phyloP scores from a whole-genome alignment of 2,797 vertebrate species.

The Antrozous pallidus region DNA sequence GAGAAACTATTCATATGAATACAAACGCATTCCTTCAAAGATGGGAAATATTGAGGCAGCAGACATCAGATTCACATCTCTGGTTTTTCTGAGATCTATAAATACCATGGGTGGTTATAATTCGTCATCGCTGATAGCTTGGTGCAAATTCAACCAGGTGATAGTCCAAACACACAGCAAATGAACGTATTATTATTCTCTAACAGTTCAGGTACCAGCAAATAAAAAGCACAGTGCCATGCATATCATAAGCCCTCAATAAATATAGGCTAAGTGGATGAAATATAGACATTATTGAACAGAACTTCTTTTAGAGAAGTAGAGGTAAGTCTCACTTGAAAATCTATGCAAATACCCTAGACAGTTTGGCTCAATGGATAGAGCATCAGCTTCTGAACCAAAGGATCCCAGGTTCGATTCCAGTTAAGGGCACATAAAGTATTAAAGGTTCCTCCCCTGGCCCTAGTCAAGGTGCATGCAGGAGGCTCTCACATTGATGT shows the following conservation, averaged over 20 bases:
- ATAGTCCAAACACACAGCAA: not conserved
- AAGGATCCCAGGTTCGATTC: no score
- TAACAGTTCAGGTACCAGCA: constrained; percentile 15
- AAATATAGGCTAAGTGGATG: constrained; percentile 19
- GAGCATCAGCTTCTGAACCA: no score
- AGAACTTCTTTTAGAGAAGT: not conserved
- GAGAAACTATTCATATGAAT: not conserved
- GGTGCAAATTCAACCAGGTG: constrained; percentile 15
- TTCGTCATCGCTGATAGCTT: not conserved
- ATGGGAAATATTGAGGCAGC: not conserved
- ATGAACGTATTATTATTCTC: not conserved
- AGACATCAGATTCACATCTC: not conserved
- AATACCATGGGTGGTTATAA: not conserved
- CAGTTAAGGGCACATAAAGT: no score
- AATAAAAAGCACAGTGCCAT: not conserved
- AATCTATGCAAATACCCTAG: not conserved
- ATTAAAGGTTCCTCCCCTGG: no score
- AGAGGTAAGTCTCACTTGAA: constrained; percentile 33
- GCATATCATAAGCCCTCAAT: not conserved
- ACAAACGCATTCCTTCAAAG: not conserved
- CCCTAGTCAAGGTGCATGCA: no score
- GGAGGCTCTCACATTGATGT: no score
- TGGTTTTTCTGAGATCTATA: not conserved
- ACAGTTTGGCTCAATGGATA: no score
- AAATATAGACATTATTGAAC: not conserved